These are phyloP conservation scores for Oplegnathus fasciatus DNA, from an alignment of 2,113 vertebrate species.

Conservation along the genomic window DNA sequence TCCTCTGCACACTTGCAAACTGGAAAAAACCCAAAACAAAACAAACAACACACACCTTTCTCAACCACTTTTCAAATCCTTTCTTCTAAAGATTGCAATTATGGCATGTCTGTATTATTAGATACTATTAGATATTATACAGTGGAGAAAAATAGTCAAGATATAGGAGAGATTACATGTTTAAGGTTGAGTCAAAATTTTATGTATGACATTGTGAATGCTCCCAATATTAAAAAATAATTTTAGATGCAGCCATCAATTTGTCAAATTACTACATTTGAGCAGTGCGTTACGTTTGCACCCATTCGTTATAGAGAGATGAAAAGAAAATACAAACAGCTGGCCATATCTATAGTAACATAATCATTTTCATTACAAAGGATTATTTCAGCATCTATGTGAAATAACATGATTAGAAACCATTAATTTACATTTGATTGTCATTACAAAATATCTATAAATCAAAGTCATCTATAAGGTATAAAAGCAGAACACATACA, in stretches of 20 bases:
- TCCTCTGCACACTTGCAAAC: constrained; percentile 49
- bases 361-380: constrained; percentile 74
- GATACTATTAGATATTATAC: constrained; percentile 60
- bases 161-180: constrained; percentile 64
- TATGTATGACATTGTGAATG: constrained; percentile 49
- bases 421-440: constrained; percentile 86
- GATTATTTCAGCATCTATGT: constrained; percentile 74
- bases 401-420: constrained; percentile 83
- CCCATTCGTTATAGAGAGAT: constrained; percentile 49
- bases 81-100: constrained; percentile 50
- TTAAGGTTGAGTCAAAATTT: constrained; percentile 49
- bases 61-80: constrained; percentile 34
- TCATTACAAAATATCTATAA: constrained; percentile 86
- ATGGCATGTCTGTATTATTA: constrained; percentile 57
- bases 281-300: constrained; percentile 37
- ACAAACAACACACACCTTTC: constrained; percentile 34
- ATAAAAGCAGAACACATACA: constrained; percentile 79
- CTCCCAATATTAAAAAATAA: constrained; percentile 65
- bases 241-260: constrained; percentile 52
- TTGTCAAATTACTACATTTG: constrained; percentile 58
- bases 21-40: constrained; percentile 11
- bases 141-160: constrained; percentile 58
- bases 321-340: constrained; percentile 72
- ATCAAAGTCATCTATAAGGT: constrained; percentile 82
- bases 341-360: constrained; percentile 68